Conservation (phyloP, 1,140 invertebrate genomes). For the Lepidostoma basale region DNA sequence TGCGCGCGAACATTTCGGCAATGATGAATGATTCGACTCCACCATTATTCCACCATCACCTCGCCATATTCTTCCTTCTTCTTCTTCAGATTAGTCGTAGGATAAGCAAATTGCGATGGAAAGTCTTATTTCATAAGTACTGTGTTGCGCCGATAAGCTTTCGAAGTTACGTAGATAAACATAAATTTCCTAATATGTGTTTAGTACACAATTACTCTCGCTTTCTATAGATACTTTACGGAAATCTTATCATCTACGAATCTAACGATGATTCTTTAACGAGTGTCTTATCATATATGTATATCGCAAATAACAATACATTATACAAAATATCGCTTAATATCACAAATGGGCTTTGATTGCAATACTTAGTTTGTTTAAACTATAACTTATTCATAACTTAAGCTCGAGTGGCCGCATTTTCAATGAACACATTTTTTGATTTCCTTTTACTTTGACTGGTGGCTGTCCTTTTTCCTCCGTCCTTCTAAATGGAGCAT, state of each 20-base stretch:
- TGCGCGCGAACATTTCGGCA: slow-evolving; percentile 57
- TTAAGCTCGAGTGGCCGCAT: slow-evolving; percentile 27
- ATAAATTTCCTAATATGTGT: too few relatives aligned
- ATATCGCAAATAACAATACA: not conserved
- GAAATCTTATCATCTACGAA: too few relatives aligned
- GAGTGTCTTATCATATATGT: not conserved
- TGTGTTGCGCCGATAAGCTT: too few relatives aligned
- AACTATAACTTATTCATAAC: slow-evolving; percentile 3
- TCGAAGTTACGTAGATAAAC: too few relatives aligned
- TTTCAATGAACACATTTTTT: slow-evolving; percentile 28
- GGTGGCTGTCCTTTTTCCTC: not conserved
- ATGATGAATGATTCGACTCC: slow-evolving; percentile 59
- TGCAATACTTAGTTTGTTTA: not conserved
- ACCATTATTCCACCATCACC: slow-evolving; percentile 62
- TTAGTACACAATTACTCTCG: too few relatives aligned
- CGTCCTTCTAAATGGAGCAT: slow-evolving; percentile 1
- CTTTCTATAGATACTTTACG: too few relatives aligned
- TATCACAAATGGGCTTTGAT: slow-evolving; percentile 22
- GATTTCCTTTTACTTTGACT: not conserved
- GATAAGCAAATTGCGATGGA: too few relatives aligned
- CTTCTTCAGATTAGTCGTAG: not conserved
- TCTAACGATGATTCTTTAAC: not conserved
- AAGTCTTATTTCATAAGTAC: too few relatives aligned
- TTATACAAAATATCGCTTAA: slow-evolving; percentile 15
- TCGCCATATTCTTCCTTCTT: slow-evolving; percentile 45